A percentile compares a stretch with the other conserved stretches of the same genome.
These are phyloP conservation scores for Coryphaenoides rupestris DNA, from an alignment of 2,113 vertebrate species.

Conservation along the genomic window DNA sequence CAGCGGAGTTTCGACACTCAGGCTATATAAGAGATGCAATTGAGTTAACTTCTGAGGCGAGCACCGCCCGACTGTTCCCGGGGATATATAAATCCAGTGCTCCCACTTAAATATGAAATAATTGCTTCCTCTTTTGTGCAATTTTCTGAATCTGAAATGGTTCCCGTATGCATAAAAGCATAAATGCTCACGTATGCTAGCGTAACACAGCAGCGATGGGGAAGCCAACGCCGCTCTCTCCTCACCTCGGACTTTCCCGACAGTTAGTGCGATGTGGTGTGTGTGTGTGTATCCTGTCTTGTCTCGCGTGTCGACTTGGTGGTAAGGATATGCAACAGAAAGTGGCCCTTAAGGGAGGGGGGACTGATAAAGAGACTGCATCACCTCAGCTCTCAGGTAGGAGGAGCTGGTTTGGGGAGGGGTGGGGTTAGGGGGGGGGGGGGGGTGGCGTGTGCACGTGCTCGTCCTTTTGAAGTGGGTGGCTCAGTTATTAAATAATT, in stretches of 20 bases:
- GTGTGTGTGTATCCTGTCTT: too few relatives aligned
- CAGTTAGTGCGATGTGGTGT: constrained; percentile 36
- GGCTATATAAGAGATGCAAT: not conserved
- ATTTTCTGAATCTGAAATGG: constrained; percentile 39
- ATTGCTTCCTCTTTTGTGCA: constrained; percentile 50
- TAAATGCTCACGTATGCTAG: constrained; percentile 4
- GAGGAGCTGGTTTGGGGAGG: not conserved
- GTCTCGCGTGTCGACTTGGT: constrained; percentile 25
- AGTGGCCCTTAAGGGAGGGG: constrained; percentile 52
- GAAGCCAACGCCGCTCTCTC: too few relatives aligned
- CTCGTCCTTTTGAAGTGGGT: constrained; percentile 68
- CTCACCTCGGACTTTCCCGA: too few relatives aligned
- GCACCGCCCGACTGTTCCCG: not conserved
- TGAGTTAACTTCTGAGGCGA: not conserved
- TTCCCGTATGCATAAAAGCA: constrained; percentile 37
- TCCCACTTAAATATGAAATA: constrained; percentile 9
- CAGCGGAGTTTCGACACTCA: not conserved
- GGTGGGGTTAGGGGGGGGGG: too few relatives aligned
- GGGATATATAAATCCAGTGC: not conserved
- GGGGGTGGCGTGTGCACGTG: too few relatives aligned
- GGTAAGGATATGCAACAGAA: too few relatives aligned
- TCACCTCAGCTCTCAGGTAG: not conserved
- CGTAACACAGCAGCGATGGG: too few relatives aligned
- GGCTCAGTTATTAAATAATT: constrained; percentile 75
- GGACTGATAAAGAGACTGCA: not conserved